Conservation (phyloP, 1,140 invertebrate species). For the Scaptomyza graminum region DNA sequence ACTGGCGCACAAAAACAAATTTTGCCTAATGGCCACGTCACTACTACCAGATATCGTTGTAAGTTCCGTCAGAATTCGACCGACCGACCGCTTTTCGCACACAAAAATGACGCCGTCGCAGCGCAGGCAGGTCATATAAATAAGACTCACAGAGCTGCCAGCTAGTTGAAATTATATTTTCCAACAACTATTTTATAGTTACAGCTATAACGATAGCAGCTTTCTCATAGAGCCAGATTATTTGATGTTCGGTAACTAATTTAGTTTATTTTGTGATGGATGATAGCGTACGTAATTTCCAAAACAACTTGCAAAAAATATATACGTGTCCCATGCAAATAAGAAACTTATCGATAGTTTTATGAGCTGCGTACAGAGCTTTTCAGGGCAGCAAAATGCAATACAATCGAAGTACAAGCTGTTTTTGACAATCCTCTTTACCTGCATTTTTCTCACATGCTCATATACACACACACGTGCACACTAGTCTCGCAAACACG, state of each 20-base stretch:
- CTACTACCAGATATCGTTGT: conserved; percentile 12
- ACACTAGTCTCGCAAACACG: conserved; percentile 8
- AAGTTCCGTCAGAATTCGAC: conserved; percentile 17
- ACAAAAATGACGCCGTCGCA: conserved; percentile 40
- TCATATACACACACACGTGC: conserved; percentile 36
- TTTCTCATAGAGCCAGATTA: neutral
- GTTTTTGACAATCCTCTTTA: conserved; percentile 52
- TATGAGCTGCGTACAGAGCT: conserved; percentile 3
- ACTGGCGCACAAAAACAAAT: conserved; percentile 20
- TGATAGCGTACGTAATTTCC: too few relatives aligned
- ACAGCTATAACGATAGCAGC: neutral
- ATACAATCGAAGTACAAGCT: conserved; percentile 39
- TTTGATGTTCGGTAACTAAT: too few relatives aligned
- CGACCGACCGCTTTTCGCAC: conserved; percentile 26
- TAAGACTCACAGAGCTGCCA: conserved; percentile 22
- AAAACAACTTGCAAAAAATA: too few relatives aligned
- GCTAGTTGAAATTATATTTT: neutral
- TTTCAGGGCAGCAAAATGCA: conserved; percentile 21
- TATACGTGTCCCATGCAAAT: too few relatives aligned
- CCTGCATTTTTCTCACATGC: conserved; percentile 37
- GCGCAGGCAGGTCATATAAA: conserved; percentile 30
- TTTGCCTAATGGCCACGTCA: conserved; percentile 70
- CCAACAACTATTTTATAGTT: conserved; percentile 23
- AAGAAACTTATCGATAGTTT: neutral
- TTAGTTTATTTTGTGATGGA: too few relatives aligned